Conservation (phyloP, 1,140 invertebrate species). For the Zaprionus nigranus region DNA sequence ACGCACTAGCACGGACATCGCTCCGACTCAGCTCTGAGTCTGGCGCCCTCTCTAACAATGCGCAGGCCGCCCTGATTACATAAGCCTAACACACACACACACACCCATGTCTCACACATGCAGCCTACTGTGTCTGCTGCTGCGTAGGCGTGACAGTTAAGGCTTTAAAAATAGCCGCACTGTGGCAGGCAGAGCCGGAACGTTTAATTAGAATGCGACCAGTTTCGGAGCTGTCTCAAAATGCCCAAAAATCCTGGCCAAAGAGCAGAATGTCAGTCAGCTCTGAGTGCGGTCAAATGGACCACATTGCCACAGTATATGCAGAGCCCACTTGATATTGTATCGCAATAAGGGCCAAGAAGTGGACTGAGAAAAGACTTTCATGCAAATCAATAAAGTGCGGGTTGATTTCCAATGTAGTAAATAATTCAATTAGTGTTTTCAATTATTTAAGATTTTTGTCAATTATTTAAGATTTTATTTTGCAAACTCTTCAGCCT, state of each 20-base stretch:
- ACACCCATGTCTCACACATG: slow-evolving; percentile 17
- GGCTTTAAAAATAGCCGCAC: slow-evolving; percentile 66
- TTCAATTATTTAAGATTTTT: background rate
- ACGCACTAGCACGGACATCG: slow-evolving; percentile 70
- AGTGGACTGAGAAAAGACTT: background rate
- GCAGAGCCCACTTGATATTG: background rate
- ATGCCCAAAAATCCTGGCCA: slow-evolving; percentile 27
- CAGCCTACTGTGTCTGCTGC: slow-evolving; percentile 47
- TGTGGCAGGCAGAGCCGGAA: slow-evolving; percentile 60
- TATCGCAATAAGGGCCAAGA: background rate
- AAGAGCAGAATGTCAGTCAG: slow-evolving; percentile 3
- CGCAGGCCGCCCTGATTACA: slow-evolving; percentile 61
- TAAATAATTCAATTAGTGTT: background rate
- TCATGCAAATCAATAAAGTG: slow-evolving; percentile 4
- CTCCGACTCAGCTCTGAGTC: slow-evolving; percentile 27
- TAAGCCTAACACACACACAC: slow-evolving; percentile 58
- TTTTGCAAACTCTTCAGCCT: background rate
- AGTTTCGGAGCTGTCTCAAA: slow-evolving; percentile 40
- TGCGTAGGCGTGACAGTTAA: slow-evolving; percentile 69
- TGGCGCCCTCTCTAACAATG: slow-evolving; percentile 11
- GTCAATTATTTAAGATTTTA: background rate
- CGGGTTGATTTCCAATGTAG: background rate
- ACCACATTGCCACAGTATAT: background rate
- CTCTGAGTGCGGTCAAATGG: slow-evolving; percentile 15
- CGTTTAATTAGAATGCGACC: slow-evolving; percentile 77